These are phyloP conservation scores for Spondyliosoma cantharus DNA, from an alignment of 2,797 vertebrate species.

Conservation along the genomic window DNA sequence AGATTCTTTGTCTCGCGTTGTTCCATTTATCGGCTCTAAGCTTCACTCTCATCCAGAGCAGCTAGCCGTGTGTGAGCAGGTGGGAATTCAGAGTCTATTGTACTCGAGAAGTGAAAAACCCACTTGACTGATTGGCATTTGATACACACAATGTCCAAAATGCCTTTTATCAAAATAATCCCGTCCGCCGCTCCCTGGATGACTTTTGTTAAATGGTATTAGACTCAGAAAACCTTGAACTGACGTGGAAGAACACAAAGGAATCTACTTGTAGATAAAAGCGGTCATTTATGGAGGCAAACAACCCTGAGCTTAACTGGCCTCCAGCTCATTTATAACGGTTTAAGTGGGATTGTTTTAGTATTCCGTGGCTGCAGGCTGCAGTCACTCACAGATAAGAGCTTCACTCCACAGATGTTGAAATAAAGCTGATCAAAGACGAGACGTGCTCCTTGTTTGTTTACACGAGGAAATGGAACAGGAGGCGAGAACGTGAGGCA, in stretches of 20 bases:
- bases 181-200: background rate
- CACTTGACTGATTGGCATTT: slow-evolving; percentile 1
- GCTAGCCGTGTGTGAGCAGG: background rate
- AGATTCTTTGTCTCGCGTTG: slow-evolving; percentile 1
- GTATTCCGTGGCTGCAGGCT: background rate
- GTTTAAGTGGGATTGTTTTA: slow-evolving; percentile 14
- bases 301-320: slow-evolving; percentile 30
- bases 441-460: background rate
- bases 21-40: slow-evolving; percentile 1
- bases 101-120: background rate
- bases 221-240: slow-evolving; percentile 9
- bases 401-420: background rate
- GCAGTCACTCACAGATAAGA: slow-evolving; percentile 15
- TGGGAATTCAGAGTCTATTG: slow-evolving; percentile 6
- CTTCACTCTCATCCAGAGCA: background rate
- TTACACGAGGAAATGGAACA: background rate
- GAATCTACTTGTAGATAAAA: slow-evolving; percentile 17
- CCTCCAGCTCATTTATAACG: slow-evolving; percentile 22
- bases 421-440: slow-evolving; percentile 7
- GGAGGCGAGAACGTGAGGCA: background rate
- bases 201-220: slow-evolving; percentile 6
- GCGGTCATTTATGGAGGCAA: slow-evolving; percentile 2
- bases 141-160: background rate
- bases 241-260: slow-evolving; percentile 26
- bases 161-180: background rate